phyloP scores from a whole-genome alignment of 2,888 invertebrate genomes.

The Acronicta alni region DNA sequence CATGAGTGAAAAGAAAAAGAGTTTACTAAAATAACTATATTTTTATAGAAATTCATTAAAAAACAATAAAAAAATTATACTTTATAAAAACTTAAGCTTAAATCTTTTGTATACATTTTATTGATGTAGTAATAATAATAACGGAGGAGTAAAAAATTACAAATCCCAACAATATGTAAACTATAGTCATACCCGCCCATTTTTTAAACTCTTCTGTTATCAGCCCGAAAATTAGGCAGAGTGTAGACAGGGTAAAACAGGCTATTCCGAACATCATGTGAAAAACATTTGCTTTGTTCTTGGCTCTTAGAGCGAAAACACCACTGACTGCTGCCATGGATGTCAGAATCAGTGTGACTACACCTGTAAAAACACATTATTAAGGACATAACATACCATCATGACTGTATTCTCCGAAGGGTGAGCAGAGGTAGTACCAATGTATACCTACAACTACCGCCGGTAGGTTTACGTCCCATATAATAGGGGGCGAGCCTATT shows the following conservation, averaged over 20 bases:
- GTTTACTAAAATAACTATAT: no score
- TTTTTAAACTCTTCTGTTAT: constrained; percentile 52
- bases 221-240: constrained; percentile 64
- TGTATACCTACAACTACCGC: no score
- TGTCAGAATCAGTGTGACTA: constrained; percentile 55
- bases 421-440: no score
- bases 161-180: constrained; percentile 58
- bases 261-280: constrained; percentile 67
- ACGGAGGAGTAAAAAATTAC: constrained; percentile 64
- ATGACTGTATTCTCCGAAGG: no score
- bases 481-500: no score
- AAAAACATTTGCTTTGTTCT: not conserved
- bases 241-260: constrained; percentile 65
- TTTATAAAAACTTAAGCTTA: constrained; percentile 28
- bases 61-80: constrained; percentile 1
- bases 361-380: constrained; percentile 55
- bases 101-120: constrained; percentile 63
- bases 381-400: no score
- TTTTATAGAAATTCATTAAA: not conserved
- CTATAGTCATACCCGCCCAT: constrained; percentile 55
- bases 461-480: no score
- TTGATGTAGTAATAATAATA: constrained; percentile 60
- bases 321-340: constrained; percentile 55
- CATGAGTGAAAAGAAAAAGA: no score
- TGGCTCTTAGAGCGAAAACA: constrained; percentile 30